Percentiles rank a stretch among this genome's conserved stretches.
Conservation (phyloP, 1,140 invertebrate species). For the Papilio glaucus region DNA sequence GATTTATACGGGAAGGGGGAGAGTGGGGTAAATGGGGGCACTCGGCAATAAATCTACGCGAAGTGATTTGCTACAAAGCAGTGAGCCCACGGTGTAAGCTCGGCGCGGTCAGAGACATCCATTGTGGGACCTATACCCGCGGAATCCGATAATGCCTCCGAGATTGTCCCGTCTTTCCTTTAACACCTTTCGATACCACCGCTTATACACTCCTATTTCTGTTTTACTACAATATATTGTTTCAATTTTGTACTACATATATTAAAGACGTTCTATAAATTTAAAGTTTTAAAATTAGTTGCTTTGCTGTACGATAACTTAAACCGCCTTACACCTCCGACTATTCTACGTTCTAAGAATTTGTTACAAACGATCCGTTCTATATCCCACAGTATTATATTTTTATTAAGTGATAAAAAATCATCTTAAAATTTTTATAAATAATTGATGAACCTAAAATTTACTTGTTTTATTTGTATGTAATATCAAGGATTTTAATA, state of each 20-base stretch:
- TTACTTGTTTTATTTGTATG: constrained; percentile 17
- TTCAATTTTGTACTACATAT: constrained; percentile 5
- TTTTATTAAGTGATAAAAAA: too few relatives aligned
- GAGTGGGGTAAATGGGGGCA: constrained; percentile 72
- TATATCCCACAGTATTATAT: too few relatives aligned
- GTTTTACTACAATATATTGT: constrained; percentile 7
- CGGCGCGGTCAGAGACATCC: constrained; percentile 72
- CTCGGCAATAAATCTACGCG: constrained; percentile 75
- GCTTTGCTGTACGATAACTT: too few relatives aligned
- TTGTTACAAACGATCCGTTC: too few relatives aligned
- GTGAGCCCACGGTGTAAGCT: constrained; percentile 74
- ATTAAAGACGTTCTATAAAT: too few relatives aligned
- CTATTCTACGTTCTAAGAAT: too few relatives aligned
- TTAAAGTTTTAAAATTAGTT: too few relatives aligned
- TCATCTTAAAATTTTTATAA: neutral
- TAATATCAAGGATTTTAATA: constrained; percentile 69
- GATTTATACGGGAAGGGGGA: constrained; percentile 70
- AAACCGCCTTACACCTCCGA: too few relatives aligned
- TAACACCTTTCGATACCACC: constrained; percentile 72
- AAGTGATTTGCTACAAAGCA: constrained; percentile 82
- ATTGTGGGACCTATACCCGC: constrained; percentile 72
- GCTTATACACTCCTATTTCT: constrained; percentile 32
- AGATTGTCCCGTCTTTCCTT: constrained; percentile 80
- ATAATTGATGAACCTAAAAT: too few relatives aligned
- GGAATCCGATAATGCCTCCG: constrained; percentile 79